Evolutionary conservation across 2,113 vertebrate genomes (phyloP).

Genomic region (Riparia riparia): DNA sequence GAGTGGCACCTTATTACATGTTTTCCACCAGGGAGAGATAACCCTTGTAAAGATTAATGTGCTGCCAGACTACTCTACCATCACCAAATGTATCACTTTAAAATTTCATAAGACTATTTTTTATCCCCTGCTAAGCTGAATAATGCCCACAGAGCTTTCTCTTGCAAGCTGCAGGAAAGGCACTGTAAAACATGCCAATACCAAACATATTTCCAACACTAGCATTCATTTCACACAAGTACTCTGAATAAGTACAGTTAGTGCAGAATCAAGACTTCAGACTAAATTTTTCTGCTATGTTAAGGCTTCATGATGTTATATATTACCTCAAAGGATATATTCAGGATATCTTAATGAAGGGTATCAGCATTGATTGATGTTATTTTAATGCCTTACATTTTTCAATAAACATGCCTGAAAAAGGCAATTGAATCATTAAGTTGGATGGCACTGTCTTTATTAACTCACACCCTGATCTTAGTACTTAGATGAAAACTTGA

Average conservation of each 20-base stretch:
- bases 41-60: conserved; percentile 45
- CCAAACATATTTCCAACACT: neutral
- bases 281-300: neutral
- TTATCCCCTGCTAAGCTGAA: neutral
- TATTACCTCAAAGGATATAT: neutral
- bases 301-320: neutral
- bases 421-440: neutral
- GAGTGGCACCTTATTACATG: neutral
- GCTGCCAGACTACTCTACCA: neutral
- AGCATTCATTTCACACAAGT: neutral
- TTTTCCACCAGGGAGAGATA: conserved; percentile 36
- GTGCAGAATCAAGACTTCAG: neutral
- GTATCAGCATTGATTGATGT: neutral
- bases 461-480: neutral
- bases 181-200: conserved; percentile 5
- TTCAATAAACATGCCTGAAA: neutral
- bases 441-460: neutral
- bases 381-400: neutral
- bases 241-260: neutral
- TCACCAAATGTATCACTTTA: neutral
- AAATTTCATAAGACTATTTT: conserved; percentile 34
- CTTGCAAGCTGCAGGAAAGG: neutral
- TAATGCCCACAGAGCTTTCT: neutral
- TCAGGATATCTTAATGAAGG: neutral
- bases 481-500: neutral